Percentiles rank a stretch among this genome's conserved stretches.
These are phyloP conservation scores for Tauraco hartlaubi DNA, from an alignment of 2,797 vertebrate genomes.

Conservation along the genomic window DNA sequence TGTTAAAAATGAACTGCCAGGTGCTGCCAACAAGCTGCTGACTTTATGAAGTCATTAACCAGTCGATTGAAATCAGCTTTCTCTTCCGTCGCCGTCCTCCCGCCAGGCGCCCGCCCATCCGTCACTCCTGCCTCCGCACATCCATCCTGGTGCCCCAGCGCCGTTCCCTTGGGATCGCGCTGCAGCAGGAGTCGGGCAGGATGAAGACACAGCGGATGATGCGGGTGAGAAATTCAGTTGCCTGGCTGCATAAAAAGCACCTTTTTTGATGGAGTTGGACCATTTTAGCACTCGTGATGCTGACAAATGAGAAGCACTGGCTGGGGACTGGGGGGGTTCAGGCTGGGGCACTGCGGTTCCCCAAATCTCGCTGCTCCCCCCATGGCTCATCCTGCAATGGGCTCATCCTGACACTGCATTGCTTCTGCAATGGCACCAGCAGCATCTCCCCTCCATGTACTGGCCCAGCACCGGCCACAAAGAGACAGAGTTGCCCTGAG, in stretches of 20 bases:
- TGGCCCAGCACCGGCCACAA: background rate
- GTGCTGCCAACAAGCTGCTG: background rate
- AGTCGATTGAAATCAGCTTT: background rate
- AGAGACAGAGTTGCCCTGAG: background rate
- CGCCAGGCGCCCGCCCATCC: background rate
- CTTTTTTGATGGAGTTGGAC: background rate
- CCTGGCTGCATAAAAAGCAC: background rate
- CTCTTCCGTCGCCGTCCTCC: background rate
- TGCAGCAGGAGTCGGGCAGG: background rate
- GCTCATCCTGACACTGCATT: background rate
- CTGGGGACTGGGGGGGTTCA: background rate
- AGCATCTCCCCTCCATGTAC: background rate
- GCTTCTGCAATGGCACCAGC: background rate
- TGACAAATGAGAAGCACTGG: background rate
- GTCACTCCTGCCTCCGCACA: background rate
- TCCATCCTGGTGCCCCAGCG: background rate
- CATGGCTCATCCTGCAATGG: background rate
- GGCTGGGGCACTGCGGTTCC: too few species aligned
- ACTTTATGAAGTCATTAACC: background rate
- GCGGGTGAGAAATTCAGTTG: background rate
- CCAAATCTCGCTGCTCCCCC: background rate
- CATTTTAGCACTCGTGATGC: background rate
- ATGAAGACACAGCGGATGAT: background rate
- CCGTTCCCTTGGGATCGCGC: rapidly evolving
- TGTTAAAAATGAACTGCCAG: constrained; percentile 9